These are phyloP conservation scores for Phaethornis superciliosus DNA, from an alignment of 2,113 vertebrate genomes.

Conservation along the genomic window DNA sequence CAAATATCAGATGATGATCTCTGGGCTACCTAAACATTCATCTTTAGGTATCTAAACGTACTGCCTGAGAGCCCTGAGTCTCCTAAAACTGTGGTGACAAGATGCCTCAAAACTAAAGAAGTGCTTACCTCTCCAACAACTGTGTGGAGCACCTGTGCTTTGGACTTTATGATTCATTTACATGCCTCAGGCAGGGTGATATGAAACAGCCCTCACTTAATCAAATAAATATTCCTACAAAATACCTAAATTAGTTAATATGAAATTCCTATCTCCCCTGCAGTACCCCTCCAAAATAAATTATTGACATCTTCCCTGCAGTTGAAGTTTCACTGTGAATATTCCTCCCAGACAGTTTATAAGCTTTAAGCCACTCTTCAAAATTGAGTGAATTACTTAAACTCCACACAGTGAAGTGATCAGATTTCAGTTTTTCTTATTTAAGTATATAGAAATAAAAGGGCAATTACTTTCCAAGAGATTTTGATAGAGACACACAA, in stretches of 20 bases:
- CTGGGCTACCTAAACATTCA: background rate
- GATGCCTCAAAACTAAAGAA: accelerated
- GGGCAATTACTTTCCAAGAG: slow-evolving; percentile 22
- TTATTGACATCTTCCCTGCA: slow-evolving; percentile 3
- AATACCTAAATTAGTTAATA: background rate
- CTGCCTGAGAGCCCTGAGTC: background rate
- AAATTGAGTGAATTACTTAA: slow-evolving; percentile 52
- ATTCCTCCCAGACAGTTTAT: background rate
- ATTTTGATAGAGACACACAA: background rate
- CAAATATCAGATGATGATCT: background rate
- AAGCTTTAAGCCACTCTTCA: background rate
- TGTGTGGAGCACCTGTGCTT: background rate
- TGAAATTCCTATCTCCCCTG: background rate
- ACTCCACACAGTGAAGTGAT: background rate
- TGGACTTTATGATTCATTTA: background rate
- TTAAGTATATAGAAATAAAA: background rate
- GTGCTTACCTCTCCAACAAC: background rate
- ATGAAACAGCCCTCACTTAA: background rate
- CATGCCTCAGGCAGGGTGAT: background rate
- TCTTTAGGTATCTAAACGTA: accelerated
- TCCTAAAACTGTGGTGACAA: background rate
- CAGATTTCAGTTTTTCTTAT: slow-evolving; percentile 18
- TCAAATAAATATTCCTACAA: background rate
- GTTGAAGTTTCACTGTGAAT: slow-evolving; percentile 1
- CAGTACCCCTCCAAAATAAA: background rate